phyloP scores from a whole-genome alignment of 2,888 invertebrate genomes.

The Catocala sponsa region DNA sequence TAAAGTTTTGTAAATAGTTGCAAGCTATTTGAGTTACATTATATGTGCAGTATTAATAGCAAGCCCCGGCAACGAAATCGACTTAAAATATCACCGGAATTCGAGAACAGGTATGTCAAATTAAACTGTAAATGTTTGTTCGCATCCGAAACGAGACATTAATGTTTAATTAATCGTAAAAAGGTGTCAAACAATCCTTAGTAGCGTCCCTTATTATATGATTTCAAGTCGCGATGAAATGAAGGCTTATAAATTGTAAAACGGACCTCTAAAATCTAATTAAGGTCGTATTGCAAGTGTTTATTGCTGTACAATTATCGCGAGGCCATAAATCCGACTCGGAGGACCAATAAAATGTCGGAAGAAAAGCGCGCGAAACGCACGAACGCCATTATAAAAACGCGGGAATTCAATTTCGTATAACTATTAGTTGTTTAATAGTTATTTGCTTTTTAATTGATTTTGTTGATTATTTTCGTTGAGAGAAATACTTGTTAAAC shows the following conservation, averaged over 20 bases:
- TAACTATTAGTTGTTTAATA: conserved; percentile 48
- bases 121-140: no score
- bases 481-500: not conserved
- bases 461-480: conserved; percentile 16
- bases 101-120: no score
- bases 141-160: no score
- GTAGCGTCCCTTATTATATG: conserved; percentile 12
- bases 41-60: no score
- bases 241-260: conserved; percentile 50
- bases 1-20: not conserved
- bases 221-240: conserved; percentile 20
- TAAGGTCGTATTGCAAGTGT: conserved; percentile 71
- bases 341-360: conserved; percentile 73
- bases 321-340: conserved; percentile 69
- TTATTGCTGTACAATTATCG: conserved; percentile 69
- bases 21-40: no score
- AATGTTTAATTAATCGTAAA: conserved; percentile 1
- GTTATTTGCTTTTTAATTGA: conserved; percentile 29
- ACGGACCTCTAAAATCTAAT: conserved; percentile 65
- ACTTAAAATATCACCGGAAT: no score
- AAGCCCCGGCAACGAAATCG: no score
- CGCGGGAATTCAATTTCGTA: conserved; percentile 41
- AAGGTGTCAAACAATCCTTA: not conserved
- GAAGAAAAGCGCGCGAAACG: conserved; percentile 61
- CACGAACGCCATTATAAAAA: conserved; percentile 53